Evolutionary conservation across 2,888 invertebrate species (phyloP), one percentile per base, ranked within the genome.

Genomic region (Nezara viridula): DNA sequence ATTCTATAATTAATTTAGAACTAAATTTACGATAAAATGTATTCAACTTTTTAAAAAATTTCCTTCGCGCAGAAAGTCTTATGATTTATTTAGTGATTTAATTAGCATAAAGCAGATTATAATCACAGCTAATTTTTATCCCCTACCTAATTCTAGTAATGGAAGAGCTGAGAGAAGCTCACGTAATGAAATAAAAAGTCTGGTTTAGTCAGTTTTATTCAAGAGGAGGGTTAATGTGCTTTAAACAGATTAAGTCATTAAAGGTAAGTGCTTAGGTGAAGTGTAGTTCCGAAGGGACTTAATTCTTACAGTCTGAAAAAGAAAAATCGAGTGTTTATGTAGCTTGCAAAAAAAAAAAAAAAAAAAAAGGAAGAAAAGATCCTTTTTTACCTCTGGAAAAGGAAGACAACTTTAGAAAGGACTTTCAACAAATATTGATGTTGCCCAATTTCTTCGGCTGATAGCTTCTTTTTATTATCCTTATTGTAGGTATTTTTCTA

Each of bases 251-350:
- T 81, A 81, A 81, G 44, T 81, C 40, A 81, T 81, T 81, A 44
- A 81, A 81, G 44, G 44, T 40, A 44, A 81, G 81, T 81, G 81
- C 81, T 81, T 24, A 81, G 81, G 81, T 81, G 81, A 44, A 81
- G 44, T 44, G 81, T 81, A 47, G 44, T 44, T 81, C n/a, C 81
- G 24, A 40, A n/a, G 81, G 44, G 81, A 40, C 81, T 47, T 81
- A 40, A n/a, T 47, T 81, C 81, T 47, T 81, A 44, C 44, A 12
- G 44, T 0, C 81, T n/a, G 14, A 3, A n/a, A n/a, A 81, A 81
- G 81, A 81, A 81, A 81, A 81, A 81, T 81, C 44, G 81, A 81
- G 81, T 81, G 81, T 81, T 81, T 81, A 81, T 81, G 81, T 81
- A 81, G 81, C 81, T 44, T 81, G n/a, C n/a, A 81, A 81, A 81